Evolutionary conservation across 2,888 invertebrate species (phyloP).

Genomic region (Philopedon plagiatum): DNA sequence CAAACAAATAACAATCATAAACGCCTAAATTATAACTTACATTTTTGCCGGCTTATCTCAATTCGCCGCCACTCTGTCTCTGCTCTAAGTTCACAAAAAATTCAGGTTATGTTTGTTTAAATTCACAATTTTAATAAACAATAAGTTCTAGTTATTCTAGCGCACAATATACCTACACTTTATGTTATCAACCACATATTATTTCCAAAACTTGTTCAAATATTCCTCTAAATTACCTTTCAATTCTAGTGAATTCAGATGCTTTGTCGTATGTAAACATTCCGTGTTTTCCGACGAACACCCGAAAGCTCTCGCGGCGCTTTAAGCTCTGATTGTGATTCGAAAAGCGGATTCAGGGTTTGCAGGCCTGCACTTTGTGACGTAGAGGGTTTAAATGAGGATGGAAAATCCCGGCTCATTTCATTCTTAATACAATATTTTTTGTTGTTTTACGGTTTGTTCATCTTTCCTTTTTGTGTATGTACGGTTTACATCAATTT

Average conservation of each 20-base stretch:
- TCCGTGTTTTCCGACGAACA: conserved; percentile 6
- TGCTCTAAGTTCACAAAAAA: conserved; percentile 26
- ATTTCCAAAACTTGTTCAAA: neutral
- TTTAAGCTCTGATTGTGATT: conserved; percentile 37
- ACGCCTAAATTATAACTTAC: conserved; percentile 22
- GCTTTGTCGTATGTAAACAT: conserved; percentile 23
- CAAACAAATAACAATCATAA: neutral
- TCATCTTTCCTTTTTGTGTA: neutral
- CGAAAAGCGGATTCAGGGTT: conserved; percentile 38
- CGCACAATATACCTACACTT: neutral
- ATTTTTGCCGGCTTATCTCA: conserved; percentile 35
- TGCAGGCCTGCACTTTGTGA: conserved; percentile 45
- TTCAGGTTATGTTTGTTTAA: conserved; percentile 21
- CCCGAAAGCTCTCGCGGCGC: conserved; percentile 28
- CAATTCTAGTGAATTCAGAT: neutral
- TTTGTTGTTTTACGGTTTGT: neutral
- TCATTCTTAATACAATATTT: neutral
- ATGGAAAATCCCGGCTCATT: conserved; percentile 8
- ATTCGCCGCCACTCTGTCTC: conserved; percentile 30
- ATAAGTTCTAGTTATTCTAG: neutral
- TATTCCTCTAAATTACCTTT: neutral
- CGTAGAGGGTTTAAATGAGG: conserved; percentile 31
- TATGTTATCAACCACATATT: neutral
- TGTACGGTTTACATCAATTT: too few species aligned
- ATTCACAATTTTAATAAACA: neutral